Evolutionary conservation across 1,140 invertebrate species (phyloP).

Genomic region (Sitophilus oryzae): DNA sequence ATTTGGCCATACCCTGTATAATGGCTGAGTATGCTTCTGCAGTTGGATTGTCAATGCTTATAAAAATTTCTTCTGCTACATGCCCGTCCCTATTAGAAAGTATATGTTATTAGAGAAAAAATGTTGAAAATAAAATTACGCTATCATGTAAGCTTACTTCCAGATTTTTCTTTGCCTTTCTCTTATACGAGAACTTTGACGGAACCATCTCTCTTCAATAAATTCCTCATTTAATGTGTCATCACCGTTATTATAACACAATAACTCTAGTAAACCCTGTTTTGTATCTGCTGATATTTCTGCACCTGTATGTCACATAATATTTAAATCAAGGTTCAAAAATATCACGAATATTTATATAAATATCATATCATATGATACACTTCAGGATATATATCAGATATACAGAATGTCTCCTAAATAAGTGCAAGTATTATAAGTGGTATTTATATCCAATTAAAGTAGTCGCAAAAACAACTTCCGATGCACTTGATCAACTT

Average conservation of each 20-base stretch:
- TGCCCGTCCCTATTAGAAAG: slow-evolving; percentile 55
- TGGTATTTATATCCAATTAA: no score
- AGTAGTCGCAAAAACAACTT: no score
- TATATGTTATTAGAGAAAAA: background rate
- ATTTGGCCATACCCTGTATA: slow-evolving; percentile 69
- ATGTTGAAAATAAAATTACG: background rate
- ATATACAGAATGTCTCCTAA: no score
- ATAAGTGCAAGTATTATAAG: no score
- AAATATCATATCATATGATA: no score
- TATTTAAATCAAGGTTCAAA: background rate
- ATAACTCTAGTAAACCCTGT: slow-evolving; percentile 69
- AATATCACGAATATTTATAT: no score
- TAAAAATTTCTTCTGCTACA: slow-evolving; percentile 62
- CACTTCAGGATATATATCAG: no score
- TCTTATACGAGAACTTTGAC: slow-evolving; percentile 44
- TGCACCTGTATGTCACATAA: slow-evolving; percentile 47
- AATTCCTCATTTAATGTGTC: slow-evolving; percentile 60
- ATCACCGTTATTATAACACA: slow-evolving; percentile 75
- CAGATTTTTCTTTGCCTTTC: slow-evolving; percentile 61
- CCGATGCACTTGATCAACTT: no score
- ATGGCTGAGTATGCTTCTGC: slow-evolving; percentile 59
- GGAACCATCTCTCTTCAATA: slow-evolving; percentile 74
- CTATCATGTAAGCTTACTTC: slow-evolving; percentile 52
- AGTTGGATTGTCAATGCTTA: slow-evolving; percentile 55
- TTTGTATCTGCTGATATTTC: slow-evolving; percentile 56